Conservation (phyloP, 2,888 invertebrate species). For the Volucella zonaria region DNA sequence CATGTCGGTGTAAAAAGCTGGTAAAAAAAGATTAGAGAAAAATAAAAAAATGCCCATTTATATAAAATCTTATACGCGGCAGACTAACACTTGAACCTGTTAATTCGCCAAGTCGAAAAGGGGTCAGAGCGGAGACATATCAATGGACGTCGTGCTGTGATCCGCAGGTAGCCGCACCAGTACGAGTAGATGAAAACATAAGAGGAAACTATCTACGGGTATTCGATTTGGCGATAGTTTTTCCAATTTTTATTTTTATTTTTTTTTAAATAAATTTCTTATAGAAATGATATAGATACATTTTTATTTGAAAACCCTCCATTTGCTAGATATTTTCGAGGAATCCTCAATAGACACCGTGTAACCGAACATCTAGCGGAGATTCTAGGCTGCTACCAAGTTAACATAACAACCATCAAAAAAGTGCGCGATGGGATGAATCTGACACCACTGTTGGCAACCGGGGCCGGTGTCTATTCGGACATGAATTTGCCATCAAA, state of each 20-base stretch:
- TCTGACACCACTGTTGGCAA: too few species aligned
- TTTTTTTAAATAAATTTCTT: too few species aligned
- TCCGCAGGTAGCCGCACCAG: conserved; percentile 15
- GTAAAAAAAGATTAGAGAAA: conserved; percentile 35
- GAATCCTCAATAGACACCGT: too few species aligned
- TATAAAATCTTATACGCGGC: conserved; percentile 36
- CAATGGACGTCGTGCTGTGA: conserved; percentile 42
- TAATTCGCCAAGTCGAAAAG: conserved; percentile 52
- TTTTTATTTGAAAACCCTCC: too few species aligned
- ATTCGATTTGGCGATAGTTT: conserved; percentile 9
- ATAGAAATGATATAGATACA: too few species aligned
- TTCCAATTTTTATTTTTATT: neutral
- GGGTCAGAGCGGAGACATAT: conserved; percentile 54
- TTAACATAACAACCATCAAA: too few species aligned
- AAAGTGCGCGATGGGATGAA: too few species aligned
- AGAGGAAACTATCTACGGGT: conserved; percentile 1
- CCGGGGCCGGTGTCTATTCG: too few species aligned
- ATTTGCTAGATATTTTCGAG: too few species aligned
- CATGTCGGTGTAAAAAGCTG: conserved; percentile 41
- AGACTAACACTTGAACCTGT: conserved; percentile 52
- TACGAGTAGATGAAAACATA: conserved; percentile 26
- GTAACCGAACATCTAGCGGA: too few species aligned
- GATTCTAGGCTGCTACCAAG: too few species aligned
- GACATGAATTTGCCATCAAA: too few species aligned
- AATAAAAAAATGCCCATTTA: conserved; percentile 67